A percentile compares a stretch with the other conserved stretches of the same genome.
phyloP scores from a whole-genome alignment of 1,140 invertebrate genomes.

The Drosophila trapezifrons region DNA sequence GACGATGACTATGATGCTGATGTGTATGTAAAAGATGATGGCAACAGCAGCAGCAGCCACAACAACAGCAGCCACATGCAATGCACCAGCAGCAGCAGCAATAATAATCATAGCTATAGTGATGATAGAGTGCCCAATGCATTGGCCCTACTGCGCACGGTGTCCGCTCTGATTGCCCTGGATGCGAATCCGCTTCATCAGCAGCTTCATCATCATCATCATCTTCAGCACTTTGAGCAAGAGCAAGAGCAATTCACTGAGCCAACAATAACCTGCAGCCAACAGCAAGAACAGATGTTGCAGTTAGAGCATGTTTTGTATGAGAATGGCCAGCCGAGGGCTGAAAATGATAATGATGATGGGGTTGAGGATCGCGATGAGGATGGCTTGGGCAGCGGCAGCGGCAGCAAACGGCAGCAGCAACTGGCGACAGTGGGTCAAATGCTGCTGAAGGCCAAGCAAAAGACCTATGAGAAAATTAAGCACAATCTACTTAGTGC shows the following conservation, averaged over 20 bases:
- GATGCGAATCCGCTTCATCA: conserved; percentile 83
- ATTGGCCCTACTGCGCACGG: conserved; percentile 76
- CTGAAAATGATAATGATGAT: conserved; percentile 55
- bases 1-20: conserved; percentile 79
- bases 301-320: conserved; percentile 66
- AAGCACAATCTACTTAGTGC: conserved; percentile 72
- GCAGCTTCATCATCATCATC: conserved; percentile 72
- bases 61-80: conserved; percentile 17
- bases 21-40: conserved; percentile 71
- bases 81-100: conserved; percentile 41
- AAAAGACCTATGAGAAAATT: conserved; percentile 81
- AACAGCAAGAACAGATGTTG: conserved; percentile 84
- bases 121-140: conserved; percentile 65
- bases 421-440: conserved; percentile 65
- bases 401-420: conserved; percentile 41
- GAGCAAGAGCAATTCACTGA: conserved; percentile 73
- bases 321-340: conserved; percentile 57
- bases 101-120: conserved; percentile 45
- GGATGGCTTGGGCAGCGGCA: conserved; percentile 20
- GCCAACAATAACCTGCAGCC: conserved; percentile 74
- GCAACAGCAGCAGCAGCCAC: conserved; percentile 16
- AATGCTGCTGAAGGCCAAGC: conserved; percentile 73
- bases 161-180: conserved; percentile 76
- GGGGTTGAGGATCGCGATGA: conserved; percentile 33
- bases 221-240: conserved; percentile 67